Conservation (phyloP, 23 tunicate genomes). For the Trididemnum nubilum region DNA sequence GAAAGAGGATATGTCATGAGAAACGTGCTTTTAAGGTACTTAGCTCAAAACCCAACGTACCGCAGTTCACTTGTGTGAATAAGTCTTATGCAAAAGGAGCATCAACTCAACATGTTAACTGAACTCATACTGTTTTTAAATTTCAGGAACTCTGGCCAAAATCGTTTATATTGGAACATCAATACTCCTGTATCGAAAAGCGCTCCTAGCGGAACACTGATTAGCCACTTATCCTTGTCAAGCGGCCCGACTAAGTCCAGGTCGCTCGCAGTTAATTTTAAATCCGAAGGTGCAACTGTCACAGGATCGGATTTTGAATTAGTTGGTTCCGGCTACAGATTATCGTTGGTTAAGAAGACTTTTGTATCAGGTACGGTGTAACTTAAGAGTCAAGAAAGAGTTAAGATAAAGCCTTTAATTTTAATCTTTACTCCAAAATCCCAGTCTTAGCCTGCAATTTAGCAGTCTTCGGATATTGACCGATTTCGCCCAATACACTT, state of each 20-base stretch:
- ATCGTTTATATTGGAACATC: conserved; percentile 68
- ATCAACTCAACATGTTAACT: no score
- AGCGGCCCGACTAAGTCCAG: conserved; percentile 62
- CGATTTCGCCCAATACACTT: no score
- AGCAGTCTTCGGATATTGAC: no score
- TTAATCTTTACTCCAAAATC: no score
- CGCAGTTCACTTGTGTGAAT: no score
- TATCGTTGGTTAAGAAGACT: conserved; percentile 67
- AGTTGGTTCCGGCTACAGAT: conserved; percentile 64
- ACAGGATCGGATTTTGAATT: conserved; percentile 83
- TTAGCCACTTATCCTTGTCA: conserved; percentile 47
- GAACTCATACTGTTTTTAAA: not conserved
- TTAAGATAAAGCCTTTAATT: no score
- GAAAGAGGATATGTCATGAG: no score
- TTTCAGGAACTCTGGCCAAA: conserved; percentile 52
- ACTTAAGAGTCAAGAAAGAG: no score
- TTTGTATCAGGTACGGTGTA: conserved; percentile 62
- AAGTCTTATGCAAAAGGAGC: no score
- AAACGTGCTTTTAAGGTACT: no score
- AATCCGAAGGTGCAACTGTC: conserved; percentile 68
- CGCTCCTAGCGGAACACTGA: conserved; percentile 29
- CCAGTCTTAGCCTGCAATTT: no score
- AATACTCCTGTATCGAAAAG: conserved; percentile 25
- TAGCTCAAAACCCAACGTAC: no score
- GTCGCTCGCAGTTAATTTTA: conserved; percentile 61